phyloP scores from a whole-genome alignment of 2,888 invertebrate genomes.

The Aphrophora alni region DNA sequence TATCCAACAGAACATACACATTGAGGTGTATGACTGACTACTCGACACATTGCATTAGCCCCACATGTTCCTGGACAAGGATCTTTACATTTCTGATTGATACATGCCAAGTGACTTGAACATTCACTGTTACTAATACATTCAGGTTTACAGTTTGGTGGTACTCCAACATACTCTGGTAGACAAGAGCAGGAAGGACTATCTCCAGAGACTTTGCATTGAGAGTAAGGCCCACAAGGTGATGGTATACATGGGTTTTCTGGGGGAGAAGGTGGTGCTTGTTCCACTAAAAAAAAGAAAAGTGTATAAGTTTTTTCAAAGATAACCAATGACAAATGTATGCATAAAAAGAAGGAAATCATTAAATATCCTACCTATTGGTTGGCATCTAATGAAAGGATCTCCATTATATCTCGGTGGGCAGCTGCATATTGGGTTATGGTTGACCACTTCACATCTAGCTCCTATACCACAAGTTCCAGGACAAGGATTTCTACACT shows the following conservation, averaged over 20 bases:
- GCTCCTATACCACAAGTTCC: constrained; percentile 78
- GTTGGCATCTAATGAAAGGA: constrained; percentile 73
- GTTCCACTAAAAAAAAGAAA: not conserved
- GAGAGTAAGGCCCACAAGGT: constrained; percentile 79
- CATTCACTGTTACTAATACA: constrained; percentile 77
- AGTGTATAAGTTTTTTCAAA: not conserved
- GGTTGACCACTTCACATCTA: constrained; percentile 75
- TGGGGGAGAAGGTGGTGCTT: constrained; percentile 42
- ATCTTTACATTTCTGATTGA: constrained; percentile 75
- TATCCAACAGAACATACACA: constrained; percentile 68
- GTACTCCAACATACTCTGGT: constrained; percentile 55
- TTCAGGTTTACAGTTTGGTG: constrained; percentile 73
- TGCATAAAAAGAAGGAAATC: not conserved
- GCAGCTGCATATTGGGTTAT: constrained; percentile 81
- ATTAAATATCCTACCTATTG: constrained; percentile 55
- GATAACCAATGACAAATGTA: no score
- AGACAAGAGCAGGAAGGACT: constrained; percentile 74
- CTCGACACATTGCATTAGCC: constrained; percentile 73
- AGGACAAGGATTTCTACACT: constrained; percentile 79
- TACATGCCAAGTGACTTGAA: constrained; percentile 70
- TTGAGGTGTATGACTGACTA: constrained; percentile 78
- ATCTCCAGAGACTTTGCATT: constrained; percentile 71
- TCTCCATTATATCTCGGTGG: constrained; percentile 72
- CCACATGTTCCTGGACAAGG: constrained; percentile 84
- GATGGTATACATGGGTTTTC: constrained; percentile 69